Evolutionary conservation across 2,888 invertebrate genomes (phyloP), one percentile per base, ranked within the genome.

Genomic region (Drosophila fulvimacula): DNA sequence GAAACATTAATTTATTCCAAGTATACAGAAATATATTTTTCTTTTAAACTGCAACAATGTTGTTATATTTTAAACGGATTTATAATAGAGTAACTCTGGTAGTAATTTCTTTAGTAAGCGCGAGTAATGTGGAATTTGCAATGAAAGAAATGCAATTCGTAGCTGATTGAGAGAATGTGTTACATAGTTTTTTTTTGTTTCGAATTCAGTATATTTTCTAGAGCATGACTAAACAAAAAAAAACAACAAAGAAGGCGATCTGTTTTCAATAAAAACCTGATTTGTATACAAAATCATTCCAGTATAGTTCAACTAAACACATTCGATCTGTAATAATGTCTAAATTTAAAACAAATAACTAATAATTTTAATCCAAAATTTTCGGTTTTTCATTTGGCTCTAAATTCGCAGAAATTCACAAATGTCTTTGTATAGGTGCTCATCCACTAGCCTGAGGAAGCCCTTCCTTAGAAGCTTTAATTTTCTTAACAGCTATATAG

Each of bases 371-470:
- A 49, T 17, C 32, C 24, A 5, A 38, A 13, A 24, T 24, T 52
- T 52, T 7, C 24, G 7, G 24, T 21, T n/a, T 24, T 34, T 1
- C 10, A 10, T 55, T 24, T 13, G 9, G 34, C 19, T 1, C 13
- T 11, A 58, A 58, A 58, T 60, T 6, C 11, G 21, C 0, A n/a
- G 7, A 32, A 36, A 48, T 5, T 44, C 39, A 15, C 49, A 21
- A 17, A 72, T 72, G 72, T 58, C 48, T 36, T 27, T 75, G 7
- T 56, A 15, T 42, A 36, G 48, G 30, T 30, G 48, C 10, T 6
- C 53, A 3, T 24, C 10, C 17, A 11, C 42, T 15, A 34, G 24
- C 17, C 24, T 24, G 19, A 46, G 57, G n/a, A 61, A 44, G 9
- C 48, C 42, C 0, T 11, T 48, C 6, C 15, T 44, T 1, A 52